Evolutionary conservation across 2,797 vertebrate genomes (phyloP).

Genomic region (Sebastes ruberrimus): DNA sequence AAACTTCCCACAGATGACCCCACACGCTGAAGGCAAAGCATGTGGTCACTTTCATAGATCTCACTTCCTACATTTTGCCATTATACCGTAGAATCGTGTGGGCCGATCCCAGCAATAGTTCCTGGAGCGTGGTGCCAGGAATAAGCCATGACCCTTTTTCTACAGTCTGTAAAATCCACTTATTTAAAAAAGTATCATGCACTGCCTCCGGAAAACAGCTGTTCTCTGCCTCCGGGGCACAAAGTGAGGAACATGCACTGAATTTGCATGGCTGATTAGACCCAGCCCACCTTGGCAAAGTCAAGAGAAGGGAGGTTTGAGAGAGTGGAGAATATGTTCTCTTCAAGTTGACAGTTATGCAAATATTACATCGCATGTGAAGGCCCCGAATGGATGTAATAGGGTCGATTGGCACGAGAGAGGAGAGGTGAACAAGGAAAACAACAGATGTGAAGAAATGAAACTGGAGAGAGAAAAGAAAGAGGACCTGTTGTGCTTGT

Average conservation of each 20-base stretch:
- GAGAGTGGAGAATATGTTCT: constrained; percentile 25
- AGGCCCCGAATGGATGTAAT: neutral
- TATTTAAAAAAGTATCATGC: neutral
- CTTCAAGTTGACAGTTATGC: constrained; percentile 76
- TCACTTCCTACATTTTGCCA: constrained; percentile 13
- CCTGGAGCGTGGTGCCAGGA: constrained; percentile 35
- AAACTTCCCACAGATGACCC: neutral
- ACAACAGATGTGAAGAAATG: neutral
- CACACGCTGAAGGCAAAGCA: constrained; percentile 16
- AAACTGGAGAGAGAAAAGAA: neutral
- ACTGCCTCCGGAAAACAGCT: constrained; percentile 49
- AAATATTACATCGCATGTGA: constrained; percentile 61
- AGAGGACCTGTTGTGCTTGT: too few species aligned
- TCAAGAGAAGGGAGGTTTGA: constrained; percentile 22
- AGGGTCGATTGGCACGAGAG: neutral
- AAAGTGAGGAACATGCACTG: neutral
- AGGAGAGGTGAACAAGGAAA: neutral
- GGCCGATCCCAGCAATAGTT: neutral
- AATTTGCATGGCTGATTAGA: constrained; percentile 67
- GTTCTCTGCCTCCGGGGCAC: neutral
- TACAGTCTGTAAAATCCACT: neutral
- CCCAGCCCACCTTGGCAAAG: constrained; percentile 41
- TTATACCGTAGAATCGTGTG: constrained; percentile 1
- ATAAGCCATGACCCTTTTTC: neutral
- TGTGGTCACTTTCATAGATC: constrained; percentile 39